Conservation (phyloP, 37 sponge, comb jelly and placozoan genomes). For the Chondrilla cf. caribensis region DNA sequence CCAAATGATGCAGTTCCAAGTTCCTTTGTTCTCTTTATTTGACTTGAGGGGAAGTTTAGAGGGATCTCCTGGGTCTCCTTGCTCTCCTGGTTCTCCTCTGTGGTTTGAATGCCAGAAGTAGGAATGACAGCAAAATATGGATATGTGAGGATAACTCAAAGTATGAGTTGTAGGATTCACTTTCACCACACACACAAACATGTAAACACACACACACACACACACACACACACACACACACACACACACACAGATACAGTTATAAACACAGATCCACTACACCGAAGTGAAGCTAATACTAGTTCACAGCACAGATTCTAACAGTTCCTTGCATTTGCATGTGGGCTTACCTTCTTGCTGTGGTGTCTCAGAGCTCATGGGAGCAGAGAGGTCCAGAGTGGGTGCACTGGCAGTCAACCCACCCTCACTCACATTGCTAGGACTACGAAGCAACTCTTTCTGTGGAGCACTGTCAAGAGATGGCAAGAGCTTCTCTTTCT, state of each 20-base stretch:
- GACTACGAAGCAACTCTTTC: not conserved
- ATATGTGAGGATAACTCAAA: not conserved
- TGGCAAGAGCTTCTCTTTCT: too few relatives aligned
- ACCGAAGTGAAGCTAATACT: too few relatives aligned
- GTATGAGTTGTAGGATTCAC: too few relatives aligned
- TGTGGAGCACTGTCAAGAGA: not conserved
- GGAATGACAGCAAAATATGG: not conserved
- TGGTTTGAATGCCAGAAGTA: too few relatives aligned
- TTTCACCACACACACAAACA: too few relatives aligned
- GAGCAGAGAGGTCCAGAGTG: not conserved
- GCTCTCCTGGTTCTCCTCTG: too few relatives aligned
- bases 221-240: not conserved
- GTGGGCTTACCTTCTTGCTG: not conserved
- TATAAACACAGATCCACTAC: too few relatives aligned
- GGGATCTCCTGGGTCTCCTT: conserved; percentile 33
- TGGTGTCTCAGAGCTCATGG: not conserved
- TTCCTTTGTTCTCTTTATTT: conserved; percentile 42
- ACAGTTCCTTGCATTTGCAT: too few relatives aligned
- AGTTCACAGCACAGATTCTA: too few relatives aligned
- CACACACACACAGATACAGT: too few relatives aligned
- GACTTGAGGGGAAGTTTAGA: conserved; percentile 48
- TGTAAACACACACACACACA: not conserved
- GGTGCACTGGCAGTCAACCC: conserved; percentile 13
- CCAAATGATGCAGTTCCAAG: conserved; percentile 57
- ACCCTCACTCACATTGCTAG: not conserved